Base-by-base conservation (phyloP, 2,797 vertebrate genomes). In the Chelmon rostratus region DNA sequence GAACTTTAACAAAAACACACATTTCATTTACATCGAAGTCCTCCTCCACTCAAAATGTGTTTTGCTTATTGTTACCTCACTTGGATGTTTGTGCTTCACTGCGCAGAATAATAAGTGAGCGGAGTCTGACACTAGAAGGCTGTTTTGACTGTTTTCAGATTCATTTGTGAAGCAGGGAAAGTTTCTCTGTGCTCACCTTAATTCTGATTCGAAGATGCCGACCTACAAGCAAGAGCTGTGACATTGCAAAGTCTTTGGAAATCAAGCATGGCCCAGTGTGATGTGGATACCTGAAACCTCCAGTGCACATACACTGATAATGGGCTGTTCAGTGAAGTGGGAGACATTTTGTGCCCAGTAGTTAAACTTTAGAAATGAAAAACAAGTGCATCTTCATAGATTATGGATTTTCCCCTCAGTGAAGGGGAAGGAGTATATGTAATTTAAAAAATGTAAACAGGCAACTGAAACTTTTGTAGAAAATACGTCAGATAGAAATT, bases 101-200 rank as follows among this genome's bases (percentile, higher is more conserved):
- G 33, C 68, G 40, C 40, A 44, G 33, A 54, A 49, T 63, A 33
- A 67, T 42, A 56, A 40, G 67, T 40, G 19, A 16, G 42, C 40
- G 23, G 6, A 19, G 25, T 23, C 40, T 68, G 54, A 68, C 46
- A 59, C 25, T 4, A 40, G 33, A 65, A 38, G 25, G 54, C 21
- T 13, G 35, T 57, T 57, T 35, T 35, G 56, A 37, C 37, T 61
- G 44, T 58, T 78, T 65, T 64, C 13, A 64, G 23, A 42, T 42
- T 42, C 1, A 52, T 35, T 38, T 54, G 37, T 33, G 8, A 5
- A 28, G 18, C 37, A 28, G 16, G 53, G 16, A 63, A 49, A 35
- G 53, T 62, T 10, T 69, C 13, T 31, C 28, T 35, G 15, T 59
- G 47, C 37, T 77, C 44, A 57, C 10, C 1, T 50, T 49, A 50